Percentiles rank a stretch among this genome's conserved stretches.
phyloP scores from a whole-genome alignment of 2,888 invertebrate genomes.

The Alentia gelatinosa region DNA sequence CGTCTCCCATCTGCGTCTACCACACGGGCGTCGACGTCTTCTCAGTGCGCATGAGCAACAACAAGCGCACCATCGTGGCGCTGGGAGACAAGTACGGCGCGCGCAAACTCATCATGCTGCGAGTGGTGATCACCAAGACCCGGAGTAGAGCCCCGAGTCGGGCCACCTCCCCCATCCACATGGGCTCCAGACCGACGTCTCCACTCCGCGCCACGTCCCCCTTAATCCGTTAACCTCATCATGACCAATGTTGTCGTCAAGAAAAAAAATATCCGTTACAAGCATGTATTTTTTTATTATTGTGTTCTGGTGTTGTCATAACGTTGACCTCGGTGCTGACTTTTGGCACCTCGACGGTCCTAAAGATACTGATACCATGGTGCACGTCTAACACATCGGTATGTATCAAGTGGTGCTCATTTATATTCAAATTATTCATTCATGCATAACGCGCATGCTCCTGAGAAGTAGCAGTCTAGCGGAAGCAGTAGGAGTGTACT shows the following conservation, averaged over 20 bases:
- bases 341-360: slow-evolving; percentile 18
- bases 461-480: not conserved
- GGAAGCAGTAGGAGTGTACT: not conserved
- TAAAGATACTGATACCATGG: not conserved
- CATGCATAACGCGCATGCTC: not conserved
- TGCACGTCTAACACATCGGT: not conserved
- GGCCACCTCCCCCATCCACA: slow-evolving; percentile 57
- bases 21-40: slow-evolving; percentile 80
- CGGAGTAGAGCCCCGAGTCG: slow-evolving; percentile 57
- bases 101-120: slow-evolving; percentile 80
- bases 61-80: slow-evolving; percentile 80
- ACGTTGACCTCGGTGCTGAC: slow-evolving; percentile 27
- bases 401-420: slow-evolving; percentile 36
- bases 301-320: slow-evolving; percentile 47
- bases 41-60: slow-evolving; percentile 78
- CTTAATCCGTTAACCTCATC: slow-evolving; percentile 17
- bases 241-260: not conserved
- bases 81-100: slow-evolving; percentile 79
- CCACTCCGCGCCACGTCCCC: slow-evolving; percentile 46
- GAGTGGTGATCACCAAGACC: slow-evolving; percentile 72
- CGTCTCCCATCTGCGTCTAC: slow-evolving; percentile 78
- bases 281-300: slow-evolving; percentile 51
- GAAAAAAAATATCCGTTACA: slow-evolving; percentile 1
- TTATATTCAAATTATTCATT: slow-evolving; percentile 28
- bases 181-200: slow-evolving; percentile 31